Percentiles rank a stretch among this genome's conserved stretches.
phyloP scores from a whole-genome alignment of 2,113 vertebrate genomes.

The Ceyx cyanopectus region DNA sequence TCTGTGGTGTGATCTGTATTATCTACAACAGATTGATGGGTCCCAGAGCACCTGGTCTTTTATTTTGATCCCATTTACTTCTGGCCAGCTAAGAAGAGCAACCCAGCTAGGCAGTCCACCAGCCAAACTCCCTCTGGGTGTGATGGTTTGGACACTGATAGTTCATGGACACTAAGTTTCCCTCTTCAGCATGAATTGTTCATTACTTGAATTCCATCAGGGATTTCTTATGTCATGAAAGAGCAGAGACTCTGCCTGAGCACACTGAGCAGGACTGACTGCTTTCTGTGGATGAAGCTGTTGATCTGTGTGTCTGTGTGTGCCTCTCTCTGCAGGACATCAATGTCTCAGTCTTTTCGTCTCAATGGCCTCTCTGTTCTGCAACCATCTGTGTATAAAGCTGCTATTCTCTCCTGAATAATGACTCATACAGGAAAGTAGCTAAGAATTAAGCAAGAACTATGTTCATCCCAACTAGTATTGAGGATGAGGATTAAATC shows the following conservation, averaged over 20 bases:
- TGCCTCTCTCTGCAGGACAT: slow-evolving; percentile 51
- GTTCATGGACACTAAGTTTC: slow-evolving; percentile 31
- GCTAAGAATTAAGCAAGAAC: slow-evolving; percentile 55
- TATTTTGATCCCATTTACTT: not conserved
- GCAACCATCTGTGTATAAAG: slow-evolving; percentile 68
- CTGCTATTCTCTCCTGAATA: slow-evolving; percentile 67
- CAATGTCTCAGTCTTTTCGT: slow-evolving; percentile 56
- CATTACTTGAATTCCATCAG: slow-evolving; percentile 40
- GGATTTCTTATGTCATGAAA: slow-evolving; percentile 39
- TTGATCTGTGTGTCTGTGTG: slow-evolving; percentile 26
- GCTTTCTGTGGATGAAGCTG: slow-evolving; percentile 43
- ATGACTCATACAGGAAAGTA: slow-evolving; percentile 63
- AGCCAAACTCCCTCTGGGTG: not conserved
- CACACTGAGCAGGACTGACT: slow-evolving; percentile 45
- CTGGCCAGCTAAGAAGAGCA: slow-evolving; percentile 26
- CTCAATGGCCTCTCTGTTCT: slow-evolving; percentile 67
- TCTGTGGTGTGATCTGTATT: not conserved
- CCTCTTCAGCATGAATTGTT: slow-evolving; percentile 34
- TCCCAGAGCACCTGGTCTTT: slow-evolving; percentile 3
- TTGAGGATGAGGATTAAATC: not conserved
- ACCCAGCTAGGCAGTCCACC: not conserved
- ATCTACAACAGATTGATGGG: not conserved
- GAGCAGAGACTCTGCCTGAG: slow-evolving; percentile 33
- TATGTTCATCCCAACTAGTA: slow-evolving; percentile 8
- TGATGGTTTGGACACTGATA: not conserved